Base-by-base conservation (phyloP, 2,888 invertebrate genomes). In the Orchesella flavescens region DNA sequence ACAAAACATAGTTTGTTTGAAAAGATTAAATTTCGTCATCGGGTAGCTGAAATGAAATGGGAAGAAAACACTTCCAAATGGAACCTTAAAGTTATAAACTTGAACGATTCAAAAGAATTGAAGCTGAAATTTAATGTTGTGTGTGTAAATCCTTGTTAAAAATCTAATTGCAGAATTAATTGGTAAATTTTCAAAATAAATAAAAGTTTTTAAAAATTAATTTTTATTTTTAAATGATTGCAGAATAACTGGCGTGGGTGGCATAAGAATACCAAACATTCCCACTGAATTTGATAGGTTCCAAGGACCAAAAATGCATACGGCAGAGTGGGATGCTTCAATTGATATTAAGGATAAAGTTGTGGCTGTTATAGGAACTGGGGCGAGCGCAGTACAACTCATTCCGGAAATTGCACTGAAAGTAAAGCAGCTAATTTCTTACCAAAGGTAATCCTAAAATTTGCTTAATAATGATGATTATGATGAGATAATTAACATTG, bases 331-430 rank as follows among this genome's bases (percentile, higher is more conserved):
- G 87, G 75, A 87, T 76, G 21, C 77, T 1, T 75, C 73, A 1
- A 24, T 86, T 3, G 63, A 81, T 1, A 68, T 86, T 24, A 53
- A 81, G 23, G 83, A 66, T 9, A 87, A 87, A 44, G 44, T 13
- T 10, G 86, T 87, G 7, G 87, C 76, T 0, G 57, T 87, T 4
- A 72, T 87, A 72, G 87, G 87, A 0, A 85, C 72, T 34, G 87
- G 87, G 10, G 85, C 87, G 4, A 81, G 78, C 71, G 87, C 86
- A 0, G 81, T 86, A 12, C 87, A 87, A 79, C 83, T 87, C 17
- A 84, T 87, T 65, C 86, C 86, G 5, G 57, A 46, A n/a, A 85
- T 87, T 55, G 86, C 72, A 0, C 73, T 74, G n/a, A 66, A 84
- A 57, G 87, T 86, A 0, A 78, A 85, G 57, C 76, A 75, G 43